phyloP scores from a whole-genome alignment of 2,113 vertebrate genomes.

The Triplophysa dalaica region DNA sequence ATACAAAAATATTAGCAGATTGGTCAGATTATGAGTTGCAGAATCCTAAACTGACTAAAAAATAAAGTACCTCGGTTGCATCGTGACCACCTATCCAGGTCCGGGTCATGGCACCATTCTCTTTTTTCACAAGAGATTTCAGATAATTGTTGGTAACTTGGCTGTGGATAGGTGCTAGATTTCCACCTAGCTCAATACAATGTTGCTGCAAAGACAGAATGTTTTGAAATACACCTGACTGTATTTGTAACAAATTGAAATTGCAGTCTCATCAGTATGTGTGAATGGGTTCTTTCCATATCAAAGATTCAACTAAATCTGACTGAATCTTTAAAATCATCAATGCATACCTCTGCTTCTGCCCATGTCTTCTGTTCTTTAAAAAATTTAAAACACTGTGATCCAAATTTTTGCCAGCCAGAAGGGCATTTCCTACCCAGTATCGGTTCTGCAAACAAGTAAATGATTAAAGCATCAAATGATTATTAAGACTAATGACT shows the following conservation, averaged over 20 bases:
- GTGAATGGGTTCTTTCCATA: too few relatives aligned
- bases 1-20: neutral
- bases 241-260: neutral
- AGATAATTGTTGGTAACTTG: neutral
- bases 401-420: slow-evolving; percentile 23
- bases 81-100: slow-evolving; percentile 46
- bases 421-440: neutral
- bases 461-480: neutral
- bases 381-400: slow-evolving; percentile 31
- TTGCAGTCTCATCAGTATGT: neutral
- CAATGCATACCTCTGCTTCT: slow-evolving; percentile 26
- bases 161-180: slow-evolving; percentile 30
- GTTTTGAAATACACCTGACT: neutral
- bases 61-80: slow-evolving; percentile 12
- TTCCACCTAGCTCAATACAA: neutral
- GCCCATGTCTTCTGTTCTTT: neutral
- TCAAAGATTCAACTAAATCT: too few relatives aligned
- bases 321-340: neutral
- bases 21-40: too few relatives aligned
- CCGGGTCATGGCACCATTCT: fast-evolving
- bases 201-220: neutral
- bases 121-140: neutral
- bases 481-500: too few relatives aligned
- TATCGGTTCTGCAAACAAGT: neutral
- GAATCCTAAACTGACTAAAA: neutral